Evolutionary conservation across 2,797 vertebrate genomes (phyloP).

Genomic region (Gouania willdenowi): DNA sequence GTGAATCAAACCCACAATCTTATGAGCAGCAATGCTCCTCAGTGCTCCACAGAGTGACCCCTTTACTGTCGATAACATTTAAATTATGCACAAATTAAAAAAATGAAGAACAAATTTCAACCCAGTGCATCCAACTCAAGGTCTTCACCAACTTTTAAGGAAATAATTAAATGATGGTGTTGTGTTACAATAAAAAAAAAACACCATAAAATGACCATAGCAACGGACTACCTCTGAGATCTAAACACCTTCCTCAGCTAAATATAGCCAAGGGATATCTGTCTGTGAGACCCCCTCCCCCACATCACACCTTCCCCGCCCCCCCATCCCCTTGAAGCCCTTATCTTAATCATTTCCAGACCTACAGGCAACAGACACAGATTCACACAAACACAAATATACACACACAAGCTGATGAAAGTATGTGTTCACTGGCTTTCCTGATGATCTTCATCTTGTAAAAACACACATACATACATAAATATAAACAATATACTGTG

Average conservation of each 20-base stretch:
- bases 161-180: no score
- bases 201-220: constrained; percentile 5
- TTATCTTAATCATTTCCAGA: constrained; percentile 72
- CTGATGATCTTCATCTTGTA: constrained; percentile 34
- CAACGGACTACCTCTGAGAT: constrained; percentile 23
- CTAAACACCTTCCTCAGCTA: constrained; percentile 47
- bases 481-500: no score
- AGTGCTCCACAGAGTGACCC: no score
- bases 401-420: constrained; percentile 25
- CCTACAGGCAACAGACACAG: constrained; percentile 30
- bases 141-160: no score
- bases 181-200: background rate
- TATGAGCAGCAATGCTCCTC: no score
- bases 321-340: constrained; percentile 39
- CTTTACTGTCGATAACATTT: no score
- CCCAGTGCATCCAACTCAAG: no score
- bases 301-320: background rate
- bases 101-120: no score
- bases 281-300: constrained; percentile 26
- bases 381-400: constrained; percentile 28
- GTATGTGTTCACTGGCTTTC: constrained; percentile 40
- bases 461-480: no score
- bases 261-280: constrained; percentile 56
- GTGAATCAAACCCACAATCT: no score
- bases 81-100: no score